Evolutionary conservation across 1,140 invertebrate species (phyloP).

Genomic region (Acromyrmex echinatior): DNA sequence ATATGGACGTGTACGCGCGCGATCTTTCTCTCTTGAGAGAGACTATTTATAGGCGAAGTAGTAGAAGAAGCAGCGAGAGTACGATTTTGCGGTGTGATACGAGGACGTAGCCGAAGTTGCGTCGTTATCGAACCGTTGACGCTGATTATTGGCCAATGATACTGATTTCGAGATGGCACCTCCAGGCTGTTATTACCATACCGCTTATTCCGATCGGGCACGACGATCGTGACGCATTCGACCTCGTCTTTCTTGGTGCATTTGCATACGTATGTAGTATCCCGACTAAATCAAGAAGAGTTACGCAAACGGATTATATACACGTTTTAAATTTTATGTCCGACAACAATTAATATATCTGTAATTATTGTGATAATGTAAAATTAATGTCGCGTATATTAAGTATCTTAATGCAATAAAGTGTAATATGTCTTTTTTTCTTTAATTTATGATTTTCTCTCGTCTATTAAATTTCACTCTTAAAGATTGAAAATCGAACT

Average conservation of each 20-base stretch:
- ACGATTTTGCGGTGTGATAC: conserved; percentile 60
- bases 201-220: conserved; percentile 32
- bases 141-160: conserved; percentile 64
- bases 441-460: neutral
- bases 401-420: conserved; percentile 12
- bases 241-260: conserved; percentile 13
- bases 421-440: neutral
- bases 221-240: conserved; percentile 17
- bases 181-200: conserved; percentile 49
- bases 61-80: conserved; percentile 26
- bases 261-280: conserved; percentile 22
- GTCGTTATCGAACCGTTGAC: conserved; percentile 64
- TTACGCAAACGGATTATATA: neutral
- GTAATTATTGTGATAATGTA: too few relatives aligned
- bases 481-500: too few relatives aligned
- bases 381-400: neutral
- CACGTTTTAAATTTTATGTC: neutral
- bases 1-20: conserved; percentile 44
- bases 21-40: conserved; percentile 42
- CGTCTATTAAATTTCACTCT: too few relatives aligned
- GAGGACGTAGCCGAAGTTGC: conserved; percentile 12
- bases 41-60: conserved; percentile 74
- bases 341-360: neutral
- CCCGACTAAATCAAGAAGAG: neutral
- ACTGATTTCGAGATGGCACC: conserved; percentile 54